Conservation (phyloP, 1,140 invertebrate genomes). For the Drosophila watanabei region DNA sequence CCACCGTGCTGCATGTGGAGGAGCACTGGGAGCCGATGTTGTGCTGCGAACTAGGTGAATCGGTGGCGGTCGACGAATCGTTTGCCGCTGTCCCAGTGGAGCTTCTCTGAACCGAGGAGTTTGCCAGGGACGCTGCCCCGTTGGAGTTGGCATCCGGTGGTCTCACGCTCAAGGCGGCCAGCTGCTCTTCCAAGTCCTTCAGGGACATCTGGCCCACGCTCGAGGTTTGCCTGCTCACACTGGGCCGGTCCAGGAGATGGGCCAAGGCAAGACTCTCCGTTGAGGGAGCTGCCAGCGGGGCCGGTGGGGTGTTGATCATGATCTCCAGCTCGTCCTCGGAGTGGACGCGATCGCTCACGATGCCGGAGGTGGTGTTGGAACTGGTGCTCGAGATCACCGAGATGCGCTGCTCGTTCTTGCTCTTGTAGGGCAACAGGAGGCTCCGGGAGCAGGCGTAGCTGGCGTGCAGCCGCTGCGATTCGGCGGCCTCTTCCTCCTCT, state of each 20-base stretch:
- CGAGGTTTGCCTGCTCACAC: slow-evolving; percentile 87
- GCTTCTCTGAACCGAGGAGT: slow-evolving; percentile 25
- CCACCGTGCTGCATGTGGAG: slow-evolving; percentile 93
- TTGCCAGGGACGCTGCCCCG: slow-evolving; percentile 39
- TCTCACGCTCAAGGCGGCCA: slow-evolving; percentile 79
- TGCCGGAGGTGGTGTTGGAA: slow-evolving; percentile 97
- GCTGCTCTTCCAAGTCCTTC: slow-evolving; percentile 81
- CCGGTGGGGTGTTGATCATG: slow-evolving; percentile 91
- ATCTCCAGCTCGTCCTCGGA: slow-evolving; percentile 96
- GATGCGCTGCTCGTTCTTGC: slow-evolving; percentile 92
- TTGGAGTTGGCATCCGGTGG: slow-evolving; percentile 80
- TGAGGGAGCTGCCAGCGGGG: slow-evolving; percentile 87
- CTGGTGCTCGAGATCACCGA: slow-evolving; percentile 96
- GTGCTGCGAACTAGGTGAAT: slow-evolving; percentile 83
- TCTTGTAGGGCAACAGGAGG: slow-evolving; percentile 88
- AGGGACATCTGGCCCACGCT: slow-evolving; percentile 86
- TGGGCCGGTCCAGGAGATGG: slow-evolving; percentile 88
- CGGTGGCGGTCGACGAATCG: slow-evolving; percentile 74
- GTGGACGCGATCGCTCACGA: slow-evolving; percentile 97
- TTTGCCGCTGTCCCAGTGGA: slow-evolving; percentile 29
- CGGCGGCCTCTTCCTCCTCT: slow-evolving; percentile 89
- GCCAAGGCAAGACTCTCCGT: slow-evolving; percentile 91
- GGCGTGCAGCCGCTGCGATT: slow-evolving; percentile 86
- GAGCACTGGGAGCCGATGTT: slow-evolving; percentile 91
- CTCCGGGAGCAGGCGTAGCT: slow-evolving; percentile 90